Percentiles rank a stretch among this genome's conserved stretches.
phyloP scores from a whole-genome alignment of 2,888 invertebrate genomes.

The Ophion obscuratus region DNA sequence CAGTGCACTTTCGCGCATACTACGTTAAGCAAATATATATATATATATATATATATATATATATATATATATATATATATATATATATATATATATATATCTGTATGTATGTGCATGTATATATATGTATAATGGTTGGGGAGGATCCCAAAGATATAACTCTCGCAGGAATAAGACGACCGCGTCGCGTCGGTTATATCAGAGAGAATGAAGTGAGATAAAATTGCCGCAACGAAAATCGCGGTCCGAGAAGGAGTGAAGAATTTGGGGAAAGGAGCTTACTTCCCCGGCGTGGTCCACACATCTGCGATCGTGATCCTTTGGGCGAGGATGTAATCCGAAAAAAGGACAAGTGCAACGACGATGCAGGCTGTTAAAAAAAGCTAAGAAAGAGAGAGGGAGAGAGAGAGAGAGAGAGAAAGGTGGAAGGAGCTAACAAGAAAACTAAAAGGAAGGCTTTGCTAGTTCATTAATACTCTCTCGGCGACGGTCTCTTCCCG shows the following conservation, averaged over 20 bases:
- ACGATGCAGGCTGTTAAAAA: constrained; percentile 10
- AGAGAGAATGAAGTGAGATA: constrained; percentile 11
- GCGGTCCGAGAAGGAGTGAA: background rate
- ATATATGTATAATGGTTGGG: constrained; percentile 2
- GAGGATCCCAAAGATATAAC: constrained; percentile 30
- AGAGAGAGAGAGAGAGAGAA: background rate
- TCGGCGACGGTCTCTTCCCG: constrained; percentile 59
- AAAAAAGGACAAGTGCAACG: constrained; percentile 6
- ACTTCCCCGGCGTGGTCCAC: background rate
- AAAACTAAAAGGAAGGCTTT: constrained; percentile 42
- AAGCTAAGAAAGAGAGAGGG: constrained; percentile 5
- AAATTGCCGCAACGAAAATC: constrained; percentile 7
- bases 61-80: background rate
- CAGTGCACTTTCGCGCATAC: constrained; percentile 38
- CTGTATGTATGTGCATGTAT: too few species aligned
- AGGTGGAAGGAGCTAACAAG: background rate
- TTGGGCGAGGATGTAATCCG: background rate
- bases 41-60: background rate
- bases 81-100: background rate
- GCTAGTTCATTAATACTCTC: constrained; percentile 73
- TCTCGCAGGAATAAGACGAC: constrained; percentile 23
- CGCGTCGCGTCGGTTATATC: background rate
- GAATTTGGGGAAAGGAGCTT: constrained; percentile 2
- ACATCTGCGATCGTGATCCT: constrained; percentile 4
- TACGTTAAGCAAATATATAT: background rate